These are phyloP conservation scores for Nomada flava DNA, from an alignment of 2,888 invertebrate genomes.

Conservation along the genomic window DNA sequence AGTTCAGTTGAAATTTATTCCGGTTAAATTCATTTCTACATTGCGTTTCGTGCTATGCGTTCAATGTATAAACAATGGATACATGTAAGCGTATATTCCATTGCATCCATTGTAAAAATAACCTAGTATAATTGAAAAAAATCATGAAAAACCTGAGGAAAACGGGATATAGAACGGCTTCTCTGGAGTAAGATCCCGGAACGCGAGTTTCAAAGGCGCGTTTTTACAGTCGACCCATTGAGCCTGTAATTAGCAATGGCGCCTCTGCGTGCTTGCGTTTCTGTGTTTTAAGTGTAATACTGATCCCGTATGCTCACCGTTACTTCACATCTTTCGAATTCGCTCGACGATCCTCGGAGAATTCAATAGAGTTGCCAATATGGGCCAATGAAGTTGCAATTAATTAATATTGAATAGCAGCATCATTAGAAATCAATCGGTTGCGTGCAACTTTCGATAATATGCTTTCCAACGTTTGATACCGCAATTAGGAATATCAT, in stretches of 20 bases:
- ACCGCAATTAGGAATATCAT: no score
- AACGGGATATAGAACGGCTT: conserved; percentile 36
- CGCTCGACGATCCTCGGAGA: neutral
- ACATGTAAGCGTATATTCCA: neutral
- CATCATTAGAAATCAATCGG: no score
- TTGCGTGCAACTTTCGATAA: no score
- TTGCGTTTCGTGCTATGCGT: no score
- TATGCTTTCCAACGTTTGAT: no score
- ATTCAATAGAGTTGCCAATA: neutral
- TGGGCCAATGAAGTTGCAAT: neutral
- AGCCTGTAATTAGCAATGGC: conserved; percentile 48
- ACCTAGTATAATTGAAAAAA: neutral
- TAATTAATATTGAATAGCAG: no score
- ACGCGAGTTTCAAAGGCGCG: conserved; percentile 32
- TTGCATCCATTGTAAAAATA: neutral
- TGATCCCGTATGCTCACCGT: conserved; percentile 44
- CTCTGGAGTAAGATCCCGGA: conserved; percentile 24
- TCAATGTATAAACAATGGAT: neutral
- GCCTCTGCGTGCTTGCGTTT: conserved; percentile 28
- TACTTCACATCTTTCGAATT: conserved; percentile 34
- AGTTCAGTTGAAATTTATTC: no score
- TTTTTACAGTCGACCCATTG: conserved; percentile 42
- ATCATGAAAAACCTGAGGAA: neutral
- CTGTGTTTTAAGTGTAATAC: conserved; percentile 49
- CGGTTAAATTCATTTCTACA: no score